Base-by-base conservation (phyloP, 2,797 vertebrate species). In the Silurus aristotelis region DNA sequence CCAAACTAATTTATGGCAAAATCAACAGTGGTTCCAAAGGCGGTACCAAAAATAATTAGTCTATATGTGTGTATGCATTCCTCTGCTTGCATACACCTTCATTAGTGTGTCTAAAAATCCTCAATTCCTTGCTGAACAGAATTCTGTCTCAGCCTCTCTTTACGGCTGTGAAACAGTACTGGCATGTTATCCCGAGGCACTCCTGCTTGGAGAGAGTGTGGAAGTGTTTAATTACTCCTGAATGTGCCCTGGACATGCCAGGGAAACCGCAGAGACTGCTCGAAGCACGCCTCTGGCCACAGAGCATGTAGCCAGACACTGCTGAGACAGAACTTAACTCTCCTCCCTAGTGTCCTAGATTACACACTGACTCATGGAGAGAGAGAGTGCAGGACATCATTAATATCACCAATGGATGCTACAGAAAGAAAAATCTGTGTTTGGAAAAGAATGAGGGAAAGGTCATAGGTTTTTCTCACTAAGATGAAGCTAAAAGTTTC, bases 171-270 rank as follows among this genome's bases (percentile, higher is more conserved):
- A 91, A 73, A 81, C 86, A 85, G 67, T 89, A 90, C 87, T 88
- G 87, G 82, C 70, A 82, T 64, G 13, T 82, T 87, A 92, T 93
- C 90, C 90, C 87, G 89, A 85, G 48, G 85, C 80, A 84, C 83
- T 89, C 87, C 25, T 25, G 73, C 83, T 73, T 80, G 68, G 13
- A 71, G 84, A 82, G 84, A 87, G 90, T 88, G 89, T 93, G 95
- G 94, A 95, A 94, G 91, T 91, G 6, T 95, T 94, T 94, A 90
- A 94, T 95, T 95, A 94, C 89, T 88, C 43, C 91, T 86, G 91
- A 92, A 93, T 87, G 93, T 93, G 91, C 90, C 89, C 89, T 88
- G 90, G 93, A 92, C 91, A 90, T 89, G 91, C 91, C 84, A 90
- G 91, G 92, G 91, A 91, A 92, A 91, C 93, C 91, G 68, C 92